Base-by-base conservation (phyloP, 2,797 vertebrate genomes). In the Vireo griseus region DNA sequence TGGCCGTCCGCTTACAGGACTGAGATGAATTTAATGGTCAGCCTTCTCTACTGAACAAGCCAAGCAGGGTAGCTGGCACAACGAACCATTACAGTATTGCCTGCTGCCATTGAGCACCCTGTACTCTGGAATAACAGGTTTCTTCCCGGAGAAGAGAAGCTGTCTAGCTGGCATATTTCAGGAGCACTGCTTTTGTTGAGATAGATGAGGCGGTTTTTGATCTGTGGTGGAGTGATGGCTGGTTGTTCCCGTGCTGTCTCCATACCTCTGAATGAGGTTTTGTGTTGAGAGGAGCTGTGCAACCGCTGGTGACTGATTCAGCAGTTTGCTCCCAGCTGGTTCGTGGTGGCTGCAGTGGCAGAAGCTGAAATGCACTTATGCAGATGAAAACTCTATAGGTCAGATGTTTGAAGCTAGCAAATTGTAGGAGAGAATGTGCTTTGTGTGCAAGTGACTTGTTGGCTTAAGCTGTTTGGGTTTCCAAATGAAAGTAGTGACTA, bases 361-460 rank as follows among this genome's bases (percentile, higher is more conserved):
- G 71, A 28, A 78, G 55, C 88, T 83, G 59, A 75, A 67, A 84
- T 71, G 73, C 73, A 59, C 37, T 94, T 91, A 88, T 0, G 10
- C 57, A 73, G 68, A 86, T 78, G 84, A 92, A 95, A 93, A 61
- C 74, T 74, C 84, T 16, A 6, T 81, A 45, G 77, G 69, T 95
- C 82, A 74, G 85, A 91, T 82, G 59, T 94, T 58, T 90, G 79
- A 85, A 88, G 76, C 71, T 52, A 24, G 73, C 69, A 93, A 95
- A 94, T 84, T 65, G 63, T 91, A 88, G 73, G 73, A 94, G 93
- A 79, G 89, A 95, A 96, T 92, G 88, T 94, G 91, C 94, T 95
- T 96, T 88, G 72, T 95, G 91, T 93, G 88, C 86, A 90, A 86
- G 69, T 62, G 88, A 39, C 62, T 88, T 1, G 4, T 79, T 83